Evolutionary conservation across 2,888 invertebrate species (phyloP).

Genomic region (Drosophila leonis): DNA sequence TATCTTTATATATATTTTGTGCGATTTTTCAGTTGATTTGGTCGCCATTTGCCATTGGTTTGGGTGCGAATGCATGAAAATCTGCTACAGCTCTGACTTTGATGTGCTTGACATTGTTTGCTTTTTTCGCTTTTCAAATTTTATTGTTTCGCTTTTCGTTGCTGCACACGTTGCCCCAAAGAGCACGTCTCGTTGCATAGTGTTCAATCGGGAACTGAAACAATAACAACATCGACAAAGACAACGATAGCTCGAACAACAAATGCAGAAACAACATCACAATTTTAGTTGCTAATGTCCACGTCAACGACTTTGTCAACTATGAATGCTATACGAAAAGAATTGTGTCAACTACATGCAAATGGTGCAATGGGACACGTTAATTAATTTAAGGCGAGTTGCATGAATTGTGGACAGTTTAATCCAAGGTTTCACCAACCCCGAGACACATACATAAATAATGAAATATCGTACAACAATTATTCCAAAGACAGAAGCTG

Average conservation of each 20-base stretch:
- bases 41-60: slow-evolving; percentile 56
- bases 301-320: slow-evolving; percentile 58
- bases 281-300: slow-evolving; percentile 52
- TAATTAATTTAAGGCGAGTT: slow-evolving; percentile 9
- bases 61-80: slow-evolving; percentile 31
- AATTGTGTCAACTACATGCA: too few relatives aligned
- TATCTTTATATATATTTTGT: slow-evolving; percentile 25
- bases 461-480: too few relatives aligned
- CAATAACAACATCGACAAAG: slow-evolving; percentile 12
- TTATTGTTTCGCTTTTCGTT: slow-evolving; percentile 4
- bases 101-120: slow-evolving; percentile 74
- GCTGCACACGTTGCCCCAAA: slow-evolving; percentile 23
- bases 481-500: too few relatives aligned
- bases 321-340: too few relatives aligned
- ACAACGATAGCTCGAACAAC: slow-evolving; percentile 12
- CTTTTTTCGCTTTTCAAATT: slow-evolving; percentile 6
- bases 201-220: slow-evolving; percentile 51
- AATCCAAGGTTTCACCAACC: too few relatives aligned
- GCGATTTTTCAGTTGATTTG: slow-evolving; percentile 72
- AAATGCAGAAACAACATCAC: slow-evolving; percentile 29
- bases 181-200: slow-evolving; percentile 57
- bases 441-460: too few relatives aligned
- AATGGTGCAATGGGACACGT: slow-evolving; percentile 19
- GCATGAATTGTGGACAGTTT: not conserved
- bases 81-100: slow-evolving; percentile 59